phyloP scores from a whole-genome alignment of 2,888 invertebrate genomes.

The Watsonalla cultraria region DNA sequence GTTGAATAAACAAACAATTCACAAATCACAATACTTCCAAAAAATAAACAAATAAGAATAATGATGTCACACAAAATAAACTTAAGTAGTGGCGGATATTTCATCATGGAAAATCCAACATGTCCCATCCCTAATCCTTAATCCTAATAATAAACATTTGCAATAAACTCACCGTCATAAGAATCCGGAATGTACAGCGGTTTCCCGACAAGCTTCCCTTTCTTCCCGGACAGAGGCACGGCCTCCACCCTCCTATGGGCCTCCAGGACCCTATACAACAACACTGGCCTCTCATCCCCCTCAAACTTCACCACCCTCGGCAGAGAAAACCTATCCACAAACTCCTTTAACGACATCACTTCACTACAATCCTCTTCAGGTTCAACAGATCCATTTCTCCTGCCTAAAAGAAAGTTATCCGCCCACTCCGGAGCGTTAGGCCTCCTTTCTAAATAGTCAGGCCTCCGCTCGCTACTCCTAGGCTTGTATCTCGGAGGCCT shows the following conservation, averaged over 20 bases:
- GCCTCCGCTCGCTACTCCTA: conserved; percentile 67
- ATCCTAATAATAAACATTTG: conserved; percentile 6
- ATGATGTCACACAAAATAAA: no score
- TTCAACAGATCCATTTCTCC: conserved; percentile 63
- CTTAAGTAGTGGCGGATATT: no score
- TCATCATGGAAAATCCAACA: no score
- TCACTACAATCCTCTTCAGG: conserved; percentile 70
- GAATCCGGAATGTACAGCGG: conserved; percentile 82
- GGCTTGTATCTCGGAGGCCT: conserved; percentile 69
- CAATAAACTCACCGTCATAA: conserved; percentile 78
- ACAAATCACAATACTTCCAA: neutral
- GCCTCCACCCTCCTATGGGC: conserved; percentile 82
- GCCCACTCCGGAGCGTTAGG: conserved; percentile 66
- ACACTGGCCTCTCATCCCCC: conserved; percentile 77
- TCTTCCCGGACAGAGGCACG: conserved; percentile 76
- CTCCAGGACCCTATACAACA: conserved; percentile 81
- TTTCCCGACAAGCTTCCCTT: conserved; percentile 77
- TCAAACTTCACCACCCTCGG: conserved; percentile 80
- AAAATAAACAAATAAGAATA: neutral
- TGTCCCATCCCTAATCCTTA: no score
- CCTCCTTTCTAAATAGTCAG: conserved; percentile 64
- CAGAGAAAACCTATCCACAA: conserved; percentile 80
- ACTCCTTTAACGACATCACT: conserved; percentile 75
- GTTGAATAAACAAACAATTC: no score
- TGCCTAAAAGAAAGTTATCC: conserved; percentile 64